These are phyloP conservation scores for Tylochromis polylepis DNA, from an alignment of 2,113 vertebrate genomes.

Conservation along the genomic window DNA sequence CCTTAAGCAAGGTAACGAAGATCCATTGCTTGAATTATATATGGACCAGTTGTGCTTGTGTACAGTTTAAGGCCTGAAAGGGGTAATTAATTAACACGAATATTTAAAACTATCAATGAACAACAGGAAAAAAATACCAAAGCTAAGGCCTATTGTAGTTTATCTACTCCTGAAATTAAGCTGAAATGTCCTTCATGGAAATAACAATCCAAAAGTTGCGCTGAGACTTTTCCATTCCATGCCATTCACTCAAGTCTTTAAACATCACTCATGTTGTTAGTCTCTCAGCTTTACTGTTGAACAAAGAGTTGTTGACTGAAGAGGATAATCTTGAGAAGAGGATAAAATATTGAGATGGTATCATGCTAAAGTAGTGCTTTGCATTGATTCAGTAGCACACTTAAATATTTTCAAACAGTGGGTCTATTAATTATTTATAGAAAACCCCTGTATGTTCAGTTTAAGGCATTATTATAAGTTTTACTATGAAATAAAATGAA, in stretches of 20 bases:
- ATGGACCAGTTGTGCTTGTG: background rate
- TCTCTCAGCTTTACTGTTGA: background rate
- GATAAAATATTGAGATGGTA: background rate
- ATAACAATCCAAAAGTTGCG: background rate
- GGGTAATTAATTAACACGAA: background rate
- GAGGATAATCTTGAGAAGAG: constrained; percentile 20
- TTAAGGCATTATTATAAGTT: background rate
- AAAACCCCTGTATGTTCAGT: background rate
- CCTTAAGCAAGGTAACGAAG: background rate
- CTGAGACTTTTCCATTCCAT: background rate
- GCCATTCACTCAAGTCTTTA: background rate
- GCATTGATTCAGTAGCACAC: background rate
- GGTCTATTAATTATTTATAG: background rate
- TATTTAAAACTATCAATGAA: background rate
- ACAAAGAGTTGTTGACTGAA: constrained; percentile 18
- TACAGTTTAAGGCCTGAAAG: background rate
- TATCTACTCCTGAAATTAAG: background rate
- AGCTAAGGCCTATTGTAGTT: background rate
- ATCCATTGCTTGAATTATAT: background rate
- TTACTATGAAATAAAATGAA: background rate
- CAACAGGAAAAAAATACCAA: background rate
- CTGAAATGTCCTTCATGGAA: background rate
- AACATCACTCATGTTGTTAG: background rate
- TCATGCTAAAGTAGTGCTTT: background rate
- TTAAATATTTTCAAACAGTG: background rate